Evolutionary conservation across 2,888 invertebrate genomes (phyloP).

Genomic region (Hypomecis punctinalis): DNA sequence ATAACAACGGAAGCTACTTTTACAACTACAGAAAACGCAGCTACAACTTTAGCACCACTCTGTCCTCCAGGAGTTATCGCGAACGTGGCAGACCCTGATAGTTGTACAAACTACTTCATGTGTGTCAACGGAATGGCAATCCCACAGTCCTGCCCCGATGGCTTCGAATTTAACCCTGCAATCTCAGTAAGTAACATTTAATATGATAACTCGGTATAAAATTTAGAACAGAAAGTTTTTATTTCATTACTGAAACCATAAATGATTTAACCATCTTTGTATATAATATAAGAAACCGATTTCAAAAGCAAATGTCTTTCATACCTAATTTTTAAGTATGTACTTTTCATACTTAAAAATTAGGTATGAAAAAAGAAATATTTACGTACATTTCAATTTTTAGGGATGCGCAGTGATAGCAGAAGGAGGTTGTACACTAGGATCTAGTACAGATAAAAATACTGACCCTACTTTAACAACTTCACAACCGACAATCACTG

Average conservation of each 20-base stretch:
- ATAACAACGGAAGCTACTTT: neutral
- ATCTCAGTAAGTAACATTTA: neutral
- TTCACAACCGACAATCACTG: neutral
- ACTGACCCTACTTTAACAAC: conserved; percentile 21
- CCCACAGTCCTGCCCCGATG: conserved; percentile 5
- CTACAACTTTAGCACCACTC: conserved; percentile 3
- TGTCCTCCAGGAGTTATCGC: neutral
- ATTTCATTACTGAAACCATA: neutral
- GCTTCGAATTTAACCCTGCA: conserved; percentile 5
- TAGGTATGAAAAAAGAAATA: neutral
- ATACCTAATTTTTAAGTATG: too few relatives aligned
- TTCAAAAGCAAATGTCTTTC: too few relatives aligned
- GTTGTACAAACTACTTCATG: conserved; percentile 3
- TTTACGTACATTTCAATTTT: neutral
- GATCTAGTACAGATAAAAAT: neutral
- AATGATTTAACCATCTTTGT: neutral
- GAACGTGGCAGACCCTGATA: conserved; percentile 2
- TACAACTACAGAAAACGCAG: neutral
- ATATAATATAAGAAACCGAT: too few relatives aligned
- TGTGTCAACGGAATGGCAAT: neutral
- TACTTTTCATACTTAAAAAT: too few relatives aligned
- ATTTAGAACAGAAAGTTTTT: too few relatives aligned
- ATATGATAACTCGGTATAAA: too few relatives aligned
- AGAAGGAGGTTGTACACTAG: conserved; percentile 25
- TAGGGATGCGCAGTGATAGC: conserved; percentile 22